phyloP scores from a whole-genome alignment of 2,888 invertebrate species.

The Cephus runcator region DNA sequence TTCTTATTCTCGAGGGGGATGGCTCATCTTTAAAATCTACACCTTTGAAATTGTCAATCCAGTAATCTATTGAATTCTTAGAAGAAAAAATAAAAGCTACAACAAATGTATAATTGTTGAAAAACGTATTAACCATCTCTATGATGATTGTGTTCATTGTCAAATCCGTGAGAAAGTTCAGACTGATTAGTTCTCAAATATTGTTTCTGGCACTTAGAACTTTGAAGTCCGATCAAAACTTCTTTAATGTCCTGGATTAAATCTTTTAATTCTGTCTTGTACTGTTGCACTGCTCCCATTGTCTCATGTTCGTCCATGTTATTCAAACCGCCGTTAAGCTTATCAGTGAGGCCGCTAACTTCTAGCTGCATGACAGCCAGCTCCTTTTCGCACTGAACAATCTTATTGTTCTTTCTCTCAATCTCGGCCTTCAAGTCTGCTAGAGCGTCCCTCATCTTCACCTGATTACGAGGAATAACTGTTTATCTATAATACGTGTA shows the following conservation, averaged over 20 bases:
- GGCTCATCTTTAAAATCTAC: background rate
- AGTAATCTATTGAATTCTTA: background rate
- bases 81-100: background rate
- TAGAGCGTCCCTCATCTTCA: constrained; percentile 32
- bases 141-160: background rate
- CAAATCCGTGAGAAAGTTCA: background rate
- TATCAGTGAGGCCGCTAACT: constrained; percentile 34
- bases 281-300: constrained; percentile 13
- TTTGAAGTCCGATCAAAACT: background rate
- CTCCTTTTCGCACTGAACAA: constrained; percentile 40
- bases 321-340: constrained; percentile 34
- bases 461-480: constrained; percentile 25
- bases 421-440: constrained; percentile 33
- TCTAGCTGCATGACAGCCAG: constrained; percentile 31
- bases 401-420: constrained; percentile 33
- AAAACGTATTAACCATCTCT: background rate
- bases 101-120: background rate
- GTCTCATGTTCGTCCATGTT: constrained; percentile 35
- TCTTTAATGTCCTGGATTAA: constrained; percentile 30
- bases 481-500: background rate
- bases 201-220: background rate
- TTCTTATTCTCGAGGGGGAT: constrained; percentile 7
- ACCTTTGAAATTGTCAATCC: constrained; percentile 21
- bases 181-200: background rate
- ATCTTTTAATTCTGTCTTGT: constrained; percentile 34